Evolutionary conservation across 2,113 vertebrate species (phyloP).

Genomic region (Plectropomus leopardus): DNA sequence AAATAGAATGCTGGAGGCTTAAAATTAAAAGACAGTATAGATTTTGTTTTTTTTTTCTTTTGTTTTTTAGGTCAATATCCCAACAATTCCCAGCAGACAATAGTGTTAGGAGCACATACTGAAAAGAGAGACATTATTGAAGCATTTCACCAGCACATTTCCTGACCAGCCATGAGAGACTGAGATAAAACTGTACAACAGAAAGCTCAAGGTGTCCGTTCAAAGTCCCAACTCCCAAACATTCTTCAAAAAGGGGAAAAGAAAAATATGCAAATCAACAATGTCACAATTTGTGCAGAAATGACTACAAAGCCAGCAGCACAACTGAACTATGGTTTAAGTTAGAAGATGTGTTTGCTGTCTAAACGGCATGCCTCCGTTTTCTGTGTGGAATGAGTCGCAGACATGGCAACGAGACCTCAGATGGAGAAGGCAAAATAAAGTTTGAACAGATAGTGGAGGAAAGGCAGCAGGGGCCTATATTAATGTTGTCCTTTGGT

Average conservation of each 20-base stretch:
- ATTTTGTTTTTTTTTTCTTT: constrained; percentile 56
- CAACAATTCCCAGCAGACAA: constrained; percentile 82
- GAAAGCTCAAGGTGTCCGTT: constrained; percentile 71
- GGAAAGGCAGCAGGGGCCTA: constrained; percentile 64
- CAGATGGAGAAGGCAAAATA: constrained; percentile 59
- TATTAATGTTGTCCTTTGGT: constrained; percentile 77
- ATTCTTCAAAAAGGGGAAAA: constrained; percentile 36
- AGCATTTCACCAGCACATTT: constrained; percentile 78
- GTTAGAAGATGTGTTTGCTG: constrained; percentile 22
- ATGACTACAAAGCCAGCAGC: constrained; percentile 65
- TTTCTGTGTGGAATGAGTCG: constrained; percentile 47
- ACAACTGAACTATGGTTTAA: constrained; percentile 59
- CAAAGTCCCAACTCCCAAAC: constrained; percentile 59
- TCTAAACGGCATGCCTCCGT: constrained; percentile 40
- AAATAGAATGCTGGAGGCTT: constrained; percentile 82
- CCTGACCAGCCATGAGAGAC: constrained; percentile 66
- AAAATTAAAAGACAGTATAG: constrained; percentile 83
- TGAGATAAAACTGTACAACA: constrained; percentile 71
- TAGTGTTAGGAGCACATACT: constrained; percentile 83
- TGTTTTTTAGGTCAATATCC: constrained; percentile 68
- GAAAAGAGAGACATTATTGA: constrained; percentile 73
- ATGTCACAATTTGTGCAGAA: constrained; percentile 69
- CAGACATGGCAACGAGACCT: constrained; percentile 42
- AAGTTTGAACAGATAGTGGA: constrained; percentile 27
- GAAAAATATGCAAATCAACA: constrained; percentile 59